phyloP scores from a whole-genome alignment of 2,797 vertebrate species.

The Muscicapa striata region DNA sequence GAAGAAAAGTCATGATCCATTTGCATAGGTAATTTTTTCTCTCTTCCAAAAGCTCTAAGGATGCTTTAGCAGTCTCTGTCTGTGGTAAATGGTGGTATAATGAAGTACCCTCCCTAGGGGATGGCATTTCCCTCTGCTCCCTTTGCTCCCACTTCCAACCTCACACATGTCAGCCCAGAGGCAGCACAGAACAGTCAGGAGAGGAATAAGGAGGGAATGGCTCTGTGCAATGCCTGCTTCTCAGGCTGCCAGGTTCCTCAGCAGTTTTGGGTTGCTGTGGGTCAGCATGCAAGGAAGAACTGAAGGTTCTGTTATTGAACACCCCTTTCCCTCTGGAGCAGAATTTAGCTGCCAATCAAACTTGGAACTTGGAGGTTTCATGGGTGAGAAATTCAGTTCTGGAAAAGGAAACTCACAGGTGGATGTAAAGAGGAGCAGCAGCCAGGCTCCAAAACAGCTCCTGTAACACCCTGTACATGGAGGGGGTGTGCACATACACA shows the following conservation, averaged over 20 bases:
- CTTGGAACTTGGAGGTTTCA: neutral
- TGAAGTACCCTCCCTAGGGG: too few relatives aligned
- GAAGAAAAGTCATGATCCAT: neutral
- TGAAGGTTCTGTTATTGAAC: neutral
- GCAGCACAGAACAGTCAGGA: neutral
- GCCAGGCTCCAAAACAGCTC: neutral
- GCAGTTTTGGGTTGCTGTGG: neutral
- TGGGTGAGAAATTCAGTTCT: neutral
- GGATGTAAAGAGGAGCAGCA: neutral
- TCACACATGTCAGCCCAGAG: accelerated
- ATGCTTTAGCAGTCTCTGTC: neutral
- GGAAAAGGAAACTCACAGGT: neutral
- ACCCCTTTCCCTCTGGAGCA: neutral
- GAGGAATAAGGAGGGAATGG: neutral
- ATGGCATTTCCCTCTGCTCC: neutral
- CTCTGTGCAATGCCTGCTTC: neutral
- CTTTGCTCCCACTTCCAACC: neutral
- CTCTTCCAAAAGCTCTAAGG: neutral
- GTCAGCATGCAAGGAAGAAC: neutral
- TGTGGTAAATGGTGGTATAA: neutral
- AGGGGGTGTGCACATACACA: neutral
- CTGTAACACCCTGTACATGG: neutral
- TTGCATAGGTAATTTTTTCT: neutral
- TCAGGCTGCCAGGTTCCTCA: neutral
- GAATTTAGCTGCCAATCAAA: neutral